Evolutionary conservation across 1,140 invertebrate species (phyloP).

Genomic region (Lineus longissimus): DNA sequence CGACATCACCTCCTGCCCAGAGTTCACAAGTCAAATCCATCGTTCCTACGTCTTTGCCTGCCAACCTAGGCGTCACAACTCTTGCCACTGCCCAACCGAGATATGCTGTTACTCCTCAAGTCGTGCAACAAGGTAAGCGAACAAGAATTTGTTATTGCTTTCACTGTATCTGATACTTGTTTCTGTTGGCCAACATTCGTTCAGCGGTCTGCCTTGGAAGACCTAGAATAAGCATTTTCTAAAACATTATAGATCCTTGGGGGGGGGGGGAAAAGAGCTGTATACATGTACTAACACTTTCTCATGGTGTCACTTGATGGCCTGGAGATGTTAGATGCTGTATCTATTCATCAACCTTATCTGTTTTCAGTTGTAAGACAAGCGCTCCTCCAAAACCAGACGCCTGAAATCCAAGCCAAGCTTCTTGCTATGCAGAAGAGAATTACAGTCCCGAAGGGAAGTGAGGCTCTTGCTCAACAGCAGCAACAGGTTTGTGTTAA

Average conservation of each 20-base stretch:
- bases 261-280: too few species aligned
- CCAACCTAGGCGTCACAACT: neutral
- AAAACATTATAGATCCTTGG: too few species aligned
- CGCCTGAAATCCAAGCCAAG: slow-evolving; percentile 90
- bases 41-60: too few species aligned
- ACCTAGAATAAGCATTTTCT: too few species aligned
- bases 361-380: slow-evolving; percentile 51
- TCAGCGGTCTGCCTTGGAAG: too few species aligned
- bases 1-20: too few species aligned
- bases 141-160: neutral
- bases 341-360: too few species aligned
- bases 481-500: slow-evolving; percentile 41
- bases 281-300: too few species aligned
- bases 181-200: too few species aligned
- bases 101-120: slow-evolving; percentile 49
- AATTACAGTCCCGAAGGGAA: slow-evolving; percentile 28
- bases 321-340: too few species aligned
- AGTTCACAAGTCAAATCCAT: too few species aligned
- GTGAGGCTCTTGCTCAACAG: slow-evolving; percentile 61
- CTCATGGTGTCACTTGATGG: too few species aligned
- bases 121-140: slow-evolving; percentile 48
- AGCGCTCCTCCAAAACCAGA: slow-evolving; percentile 65
- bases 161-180: neutral
- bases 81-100: slow-evolving; percentile 23
- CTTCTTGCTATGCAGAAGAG: slow-evolving; percentile 81